Percentiles rank a stretch among this genome's conserved stretches.
Evolutionary conservation across 2,797 vertebrate species (phyloP).

Genomic region (Enteromius paludinosus): DNA sequence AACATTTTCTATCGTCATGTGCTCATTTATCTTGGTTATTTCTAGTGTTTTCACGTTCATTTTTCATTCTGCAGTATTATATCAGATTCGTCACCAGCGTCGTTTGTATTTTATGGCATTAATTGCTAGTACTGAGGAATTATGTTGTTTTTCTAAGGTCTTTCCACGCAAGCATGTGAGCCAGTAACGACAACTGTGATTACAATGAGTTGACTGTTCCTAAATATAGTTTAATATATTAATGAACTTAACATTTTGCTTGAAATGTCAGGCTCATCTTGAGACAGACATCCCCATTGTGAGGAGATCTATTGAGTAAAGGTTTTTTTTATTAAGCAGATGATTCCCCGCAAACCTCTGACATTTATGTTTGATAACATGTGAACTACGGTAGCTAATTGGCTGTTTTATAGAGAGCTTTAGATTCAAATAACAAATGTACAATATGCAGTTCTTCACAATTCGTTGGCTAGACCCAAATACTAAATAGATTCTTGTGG

Average conservation of each 20-base stretch:
- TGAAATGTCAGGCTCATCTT: conserved; percentile 20
- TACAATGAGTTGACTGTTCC: conserved; percentile 4
- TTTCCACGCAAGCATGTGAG: conserved; percentile 2
- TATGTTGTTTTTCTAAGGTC: conserved; percentile 10
- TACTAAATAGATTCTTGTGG: conserved; percentile 3
- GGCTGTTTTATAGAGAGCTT: neutral
- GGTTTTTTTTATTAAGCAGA: conserved; percentile 2
- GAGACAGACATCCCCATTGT: conserved; percentile 5
- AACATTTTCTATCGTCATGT: neutral
- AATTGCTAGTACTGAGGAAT: neutral
- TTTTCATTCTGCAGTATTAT: neutral
- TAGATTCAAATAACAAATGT: neutral
- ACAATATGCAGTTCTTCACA: neutral
- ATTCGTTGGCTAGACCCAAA: neutral
- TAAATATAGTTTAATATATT: conserved; percentile 18
- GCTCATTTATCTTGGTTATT: neutral
- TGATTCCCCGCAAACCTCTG: neutral
- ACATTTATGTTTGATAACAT: conserved; percentile 1
- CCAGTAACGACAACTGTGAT: neutral
- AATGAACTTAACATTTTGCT: neutral
- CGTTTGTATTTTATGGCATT: neutral
- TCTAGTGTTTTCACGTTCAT: neutral
- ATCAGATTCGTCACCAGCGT: neutral
- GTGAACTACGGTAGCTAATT: neutral
- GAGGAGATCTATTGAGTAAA: neutral